Base-by-base conservation (phyloP, 2,113 vertebrate genomes). In the Ophthalmotilapia sp. region DNA sequence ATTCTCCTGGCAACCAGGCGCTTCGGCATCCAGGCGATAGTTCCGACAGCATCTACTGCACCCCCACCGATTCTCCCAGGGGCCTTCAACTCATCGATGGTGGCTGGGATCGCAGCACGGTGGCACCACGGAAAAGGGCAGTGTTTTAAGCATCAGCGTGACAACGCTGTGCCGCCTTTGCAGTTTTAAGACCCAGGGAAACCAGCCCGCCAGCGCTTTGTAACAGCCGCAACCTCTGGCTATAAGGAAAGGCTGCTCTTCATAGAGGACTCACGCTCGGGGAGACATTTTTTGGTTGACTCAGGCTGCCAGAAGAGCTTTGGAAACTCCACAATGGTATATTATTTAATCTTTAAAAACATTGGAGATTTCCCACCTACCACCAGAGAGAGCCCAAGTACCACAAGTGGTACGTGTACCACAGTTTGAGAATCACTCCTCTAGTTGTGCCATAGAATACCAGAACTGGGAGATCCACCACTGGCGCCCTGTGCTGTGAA, bases 391-490 rank as follows among this genome's bases (percentile, higher is more conserved):
- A 26, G 26, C 26, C 26, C 26, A 26, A 26, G 26, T 26, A 58
- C 23, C 23, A 58, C 55, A 2, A 58, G 55, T 29, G 23, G 55
- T 29, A 56, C 7, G 0, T 0, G 0, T 29, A 58, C 26, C 55
- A 29, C 1, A 58, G 55, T 58, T 58, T 58, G 55, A 29, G 55
- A 58, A 3, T 58, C 55, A 58, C 55, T 58, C 55, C 13, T 62
- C 29, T 33, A 19, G 56, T 60, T 60, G 58, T 36, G 58, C 58
- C 58, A 33, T 36, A 62, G 58, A 33, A 19, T 7, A 62, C 29
- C 58, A 62, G 58, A 62, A 62, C 12, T 19, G 29, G 29, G 15
- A 19, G 9, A 62, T 62, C 15, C 29, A 33, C 29, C 29, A 10
- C 58, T 62, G 58, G 58, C 1, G 9, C 29, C 58, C 29, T 11